A percentile compares a stretch with the other conserved stretches of the same genome.
These are phyloP conservation scores for Drosophila imparisetae DNA, from an alignment of 2,888 invertebrate genomes.

Conservation along the genomic window DNA sequence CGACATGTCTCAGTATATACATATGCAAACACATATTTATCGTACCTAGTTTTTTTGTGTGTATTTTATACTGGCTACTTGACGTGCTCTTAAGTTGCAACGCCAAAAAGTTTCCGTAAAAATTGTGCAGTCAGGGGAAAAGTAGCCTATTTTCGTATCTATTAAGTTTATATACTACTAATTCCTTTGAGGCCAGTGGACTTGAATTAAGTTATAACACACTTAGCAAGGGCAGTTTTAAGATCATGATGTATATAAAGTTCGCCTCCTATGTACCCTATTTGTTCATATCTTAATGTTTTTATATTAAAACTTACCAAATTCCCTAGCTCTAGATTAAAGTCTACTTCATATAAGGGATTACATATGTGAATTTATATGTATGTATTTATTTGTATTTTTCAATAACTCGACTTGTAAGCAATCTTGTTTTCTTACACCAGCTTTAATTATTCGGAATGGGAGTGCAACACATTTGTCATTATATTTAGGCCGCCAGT, in stretches of 20 bases:
- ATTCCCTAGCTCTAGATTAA: neutral
- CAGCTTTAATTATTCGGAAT: neutral
- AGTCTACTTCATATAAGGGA: neutral
- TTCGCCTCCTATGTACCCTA: neutral
- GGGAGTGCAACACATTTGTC: neutral
- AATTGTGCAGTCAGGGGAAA: constrained; percentile 20
- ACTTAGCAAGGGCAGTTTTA: neutral
- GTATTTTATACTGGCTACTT: constrained; percentile 33
- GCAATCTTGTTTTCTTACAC: neutral
- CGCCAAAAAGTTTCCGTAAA: constrained; percentile 36
- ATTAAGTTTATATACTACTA: constrained; percentile 22
- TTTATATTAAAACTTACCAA: no score
- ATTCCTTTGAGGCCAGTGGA: constrained; percentile 22
- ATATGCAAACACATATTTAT: constrained; percentile 8
- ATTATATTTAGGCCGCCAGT: neutral
- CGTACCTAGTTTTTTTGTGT: constrained; percentile 37
- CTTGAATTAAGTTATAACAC: constrained; percentile 1
- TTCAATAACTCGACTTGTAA: neutral
- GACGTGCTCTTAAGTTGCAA: constrained; percentile 14
- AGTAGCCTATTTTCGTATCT: constrained; percentile 23
- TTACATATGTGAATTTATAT: neutral
- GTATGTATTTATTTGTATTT: neutral
- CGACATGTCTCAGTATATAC: constrained; percentile 14
- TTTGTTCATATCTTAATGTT: neutral
- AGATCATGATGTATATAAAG: neutral